Evolutionary conservation across 2,113 vertebrate species (phyloP), one percentile per base, ranked within the genome.

Genomic region (Rousettus leschenaultii): DNA sequence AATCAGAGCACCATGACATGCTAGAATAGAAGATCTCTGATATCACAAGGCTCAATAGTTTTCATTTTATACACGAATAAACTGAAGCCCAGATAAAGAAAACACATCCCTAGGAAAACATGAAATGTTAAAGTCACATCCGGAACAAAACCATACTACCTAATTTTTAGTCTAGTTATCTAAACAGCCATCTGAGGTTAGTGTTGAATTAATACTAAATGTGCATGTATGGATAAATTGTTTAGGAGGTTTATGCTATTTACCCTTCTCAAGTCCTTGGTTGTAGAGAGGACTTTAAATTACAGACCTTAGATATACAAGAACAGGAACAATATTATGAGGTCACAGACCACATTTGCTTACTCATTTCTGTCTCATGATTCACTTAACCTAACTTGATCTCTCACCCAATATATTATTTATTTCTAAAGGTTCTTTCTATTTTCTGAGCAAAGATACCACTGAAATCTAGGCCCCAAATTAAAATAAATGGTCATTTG

Each of bases 351-450:
- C 40, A 63, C 63, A 89, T 80, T 96, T 94, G 48, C 61, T 95
- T 94, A 88, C 7, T 92, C 18, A n/a, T 95, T 96, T 95, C 35
- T 95, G 28, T 26, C 78, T 95, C 38, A 86, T 84, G 83, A 83
- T 71, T 80, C 83, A 84, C 28, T 91, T 93, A 91, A 93, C 35
- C 71, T 85, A 45, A 93, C 19, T 86, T 86, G 61, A 93, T 78
- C 74, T 22, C 51, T 95, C n/a, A 84, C 2, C 11, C 16, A 93
- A 55, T 95, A 68, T 59, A 30, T 43, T 73, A 91, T 85, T 89
- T 86, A 90, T 89, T 66, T 95, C 43, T 91, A 85, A 92, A 85
- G 30, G 1, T 88, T 91, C 38, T 83, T 71, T 94, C 65, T 95
- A 26, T 71, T 61, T 93, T 85, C 33, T 57, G 43, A 84, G 38